Conservation (phyloP, 2,113 vertebrate genomes). For the Martes martes region DNA sequence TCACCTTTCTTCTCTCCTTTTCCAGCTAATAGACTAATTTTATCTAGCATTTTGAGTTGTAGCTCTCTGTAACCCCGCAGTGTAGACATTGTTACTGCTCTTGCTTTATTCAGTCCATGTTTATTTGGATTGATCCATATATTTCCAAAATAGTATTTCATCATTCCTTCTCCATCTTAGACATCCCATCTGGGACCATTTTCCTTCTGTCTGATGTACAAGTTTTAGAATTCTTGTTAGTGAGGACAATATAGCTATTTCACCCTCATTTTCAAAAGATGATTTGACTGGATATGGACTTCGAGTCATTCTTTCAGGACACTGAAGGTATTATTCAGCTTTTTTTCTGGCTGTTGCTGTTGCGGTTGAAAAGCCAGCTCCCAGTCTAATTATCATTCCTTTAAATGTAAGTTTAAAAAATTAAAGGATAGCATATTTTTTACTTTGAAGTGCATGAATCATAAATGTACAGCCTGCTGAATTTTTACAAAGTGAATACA, state of each 20-base stretch:
- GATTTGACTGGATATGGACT: neutral
- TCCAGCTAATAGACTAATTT: neutral
- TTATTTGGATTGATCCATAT: constrained; percentile 20
- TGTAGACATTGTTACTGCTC: neutral
- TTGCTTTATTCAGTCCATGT: neutral
- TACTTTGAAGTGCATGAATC: neutral
- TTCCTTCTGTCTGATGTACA: neutral
- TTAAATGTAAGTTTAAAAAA: constrained; percentile 44
- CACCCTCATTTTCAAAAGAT: neutral
- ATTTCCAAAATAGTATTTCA: neutral
- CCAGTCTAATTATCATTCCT: neutral
- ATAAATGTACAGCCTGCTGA: neutral
- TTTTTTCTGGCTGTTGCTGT: neutral
- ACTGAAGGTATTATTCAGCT: neutral
- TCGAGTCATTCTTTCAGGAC: constrained; percentile 4
- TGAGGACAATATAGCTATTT: neutral
- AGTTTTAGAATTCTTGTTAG: neutral
- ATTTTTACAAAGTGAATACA: constrained; percentile 38
- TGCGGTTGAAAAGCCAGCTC: neutral
- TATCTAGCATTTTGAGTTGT: neutral
- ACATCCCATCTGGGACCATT: neutral
- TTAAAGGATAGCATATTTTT: neutral
- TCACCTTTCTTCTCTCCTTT: neutral
- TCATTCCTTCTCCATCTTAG: neutral
- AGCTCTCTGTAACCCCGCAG: neutral